Evolutionary conservation across 64 coral and sea anemone species (phyloP), one percentile per base, ranked within the genome.

Genomic region (Montipora sp.): DNA sequence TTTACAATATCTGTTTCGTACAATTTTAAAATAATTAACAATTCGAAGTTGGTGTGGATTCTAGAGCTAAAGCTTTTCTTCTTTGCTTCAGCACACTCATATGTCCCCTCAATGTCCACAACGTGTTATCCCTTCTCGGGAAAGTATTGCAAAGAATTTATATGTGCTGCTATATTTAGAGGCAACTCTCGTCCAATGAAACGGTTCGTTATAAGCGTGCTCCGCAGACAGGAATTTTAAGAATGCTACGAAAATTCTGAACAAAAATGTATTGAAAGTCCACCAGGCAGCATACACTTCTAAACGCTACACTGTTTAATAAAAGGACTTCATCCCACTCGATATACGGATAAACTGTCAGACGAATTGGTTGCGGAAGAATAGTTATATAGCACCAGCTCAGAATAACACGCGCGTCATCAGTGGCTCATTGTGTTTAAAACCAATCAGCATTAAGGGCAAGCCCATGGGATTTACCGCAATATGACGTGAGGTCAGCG

Each of bases 401-500:
- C 2, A 44, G 73, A 60, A 93, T 81, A 87, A 93, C 44, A 93
- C 84, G 23, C 73, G 49, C 77, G 86, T 80, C 50, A 80, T 60
- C 6, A 87, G 7, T 78, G 51, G 65, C 58, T 43, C n/a, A 93
- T 93, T 93, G 83, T 93, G n/a, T 93, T 80, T 80, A 21, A 36
- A 48, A 93, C 91, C 91, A 93, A 93, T 93, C 83, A 88, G 47
- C 78, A 48, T 24, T 5, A 20, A 57, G 51, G 84, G 53, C 77
- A 65, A 79, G 73, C 86, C 91, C 75, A 67, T 80, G 84, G 91
- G 91, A 77, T 79, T 82, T 77, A 85, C 82, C 65, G 45, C 82
- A 85, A 70, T 85, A 59, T 71, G 83, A 83, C 75, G 65, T 93
- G 65, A 87, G 74, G 84, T 93, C 91, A 93, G 84, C 91, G 86